Percentiles rank a stretch among this genome's conserved stretches.
These are phyloP conservation scores for Pangasius djambal DNA, from an alignment of 2,797 vertebrate genomes.

Conservation along the genomic window DNA sequence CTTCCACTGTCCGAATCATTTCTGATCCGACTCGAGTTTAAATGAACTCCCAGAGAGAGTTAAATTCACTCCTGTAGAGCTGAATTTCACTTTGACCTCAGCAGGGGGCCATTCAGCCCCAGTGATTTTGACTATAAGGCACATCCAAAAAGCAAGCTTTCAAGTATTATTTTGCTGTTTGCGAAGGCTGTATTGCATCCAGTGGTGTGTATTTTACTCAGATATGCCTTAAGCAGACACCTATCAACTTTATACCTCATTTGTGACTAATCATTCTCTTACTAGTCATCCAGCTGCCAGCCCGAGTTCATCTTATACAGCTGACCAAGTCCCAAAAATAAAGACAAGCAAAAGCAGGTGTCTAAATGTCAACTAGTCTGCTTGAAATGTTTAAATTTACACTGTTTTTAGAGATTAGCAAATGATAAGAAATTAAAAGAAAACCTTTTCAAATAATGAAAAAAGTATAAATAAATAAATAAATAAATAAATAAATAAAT, in stretches of 20 bases:
- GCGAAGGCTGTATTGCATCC: not conserved
- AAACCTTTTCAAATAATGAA: not conserved
- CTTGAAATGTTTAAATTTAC: not conserved
- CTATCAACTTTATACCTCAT: not conserved
- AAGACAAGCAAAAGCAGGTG: conserved; percentile 18
- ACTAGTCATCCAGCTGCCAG: not conserved
- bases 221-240: not conserved
- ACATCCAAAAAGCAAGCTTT: not conserved
- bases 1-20: conserved; percentile 59
- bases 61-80: conserved; percentile 26
- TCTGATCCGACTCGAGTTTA: conserved; percentile 66
- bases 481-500: not conserved
- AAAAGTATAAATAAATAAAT: not conserved
- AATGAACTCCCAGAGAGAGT: conserved; percentile 32
- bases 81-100: conserved; percentile 28
- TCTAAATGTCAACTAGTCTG: not conserved
- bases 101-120: conserved; percentile 17
- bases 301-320: not conserved
- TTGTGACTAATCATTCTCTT: not conserved
- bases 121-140: conserved; percentile 2
- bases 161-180: not conserved
- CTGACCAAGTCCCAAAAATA: conserved; percentile 15
- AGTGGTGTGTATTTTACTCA: not conserved
- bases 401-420: not conserved
- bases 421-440: not conserved